Conservation (phyloP, 2,888 invertebrate species). For the Steromphala cineraria region DNA sequence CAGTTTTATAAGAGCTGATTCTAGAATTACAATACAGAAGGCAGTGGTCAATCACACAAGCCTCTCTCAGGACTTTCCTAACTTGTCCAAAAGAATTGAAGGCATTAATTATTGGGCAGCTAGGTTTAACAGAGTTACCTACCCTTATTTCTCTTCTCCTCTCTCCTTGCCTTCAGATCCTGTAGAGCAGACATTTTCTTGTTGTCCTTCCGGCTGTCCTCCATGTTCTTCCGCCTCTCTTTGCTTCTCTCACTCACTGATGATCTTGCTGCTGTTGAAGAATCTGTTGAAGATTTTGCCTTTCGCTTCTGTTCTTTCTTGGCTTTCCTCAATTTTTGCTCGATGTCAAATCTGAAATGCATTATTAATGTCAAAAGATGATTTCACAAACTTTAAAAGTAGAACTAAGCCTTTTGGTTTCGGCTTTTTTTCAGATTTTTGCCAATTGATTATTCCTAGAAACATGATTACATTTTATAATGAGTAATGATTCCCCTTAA, state of each 20-base stretch:
- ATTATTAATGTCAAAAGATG: neutral
- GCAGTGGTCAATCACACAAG: too few species aligned
- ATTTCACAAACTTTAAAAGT: too few species aligned
- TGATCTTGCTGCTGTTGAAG: constrained; percentile 36
- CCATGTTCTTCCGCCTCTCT: constrained; percentile 92
- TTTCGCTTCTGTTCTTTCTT: constrained; percentile 83
- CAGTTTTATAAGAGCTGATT: too few species aligned
- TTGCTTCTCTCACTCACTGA: constrained; percentile 79
- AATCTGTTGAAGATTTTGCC: constrained; percentile 68
- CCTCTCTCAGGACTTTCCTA: too few species aligned
- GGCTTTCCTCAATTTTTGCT: constrained; percentile 91
- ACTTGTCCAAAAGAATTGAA: neutral
- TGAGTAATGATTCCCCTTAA: too few species aligned
- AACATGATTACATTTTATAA: too few species aligned
- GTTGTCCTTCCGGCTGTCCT: constrained; percentile 83
- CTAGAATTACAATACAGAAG: too few species aligned
- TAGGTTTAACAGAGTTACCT: neutral
- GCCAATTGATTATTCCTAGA: too few species aligned
- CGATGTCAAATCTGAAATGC: constrained; percentile 89
- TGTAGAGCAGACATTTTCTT: constrained; percentile 96
- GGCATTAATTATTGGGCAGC: neutral
- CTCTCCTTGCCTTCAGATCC: constrained; percentile 89
- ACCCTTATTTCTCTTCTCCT: constrained; percentile 88
- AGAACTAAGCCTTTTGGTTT: too few species aligned
- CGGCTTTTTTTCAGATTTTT: too few species aligned